Conservation (phyloP, 37 sponge, comb jelly and placozoan genomes). For the Oscarella lobularis region DNA sequence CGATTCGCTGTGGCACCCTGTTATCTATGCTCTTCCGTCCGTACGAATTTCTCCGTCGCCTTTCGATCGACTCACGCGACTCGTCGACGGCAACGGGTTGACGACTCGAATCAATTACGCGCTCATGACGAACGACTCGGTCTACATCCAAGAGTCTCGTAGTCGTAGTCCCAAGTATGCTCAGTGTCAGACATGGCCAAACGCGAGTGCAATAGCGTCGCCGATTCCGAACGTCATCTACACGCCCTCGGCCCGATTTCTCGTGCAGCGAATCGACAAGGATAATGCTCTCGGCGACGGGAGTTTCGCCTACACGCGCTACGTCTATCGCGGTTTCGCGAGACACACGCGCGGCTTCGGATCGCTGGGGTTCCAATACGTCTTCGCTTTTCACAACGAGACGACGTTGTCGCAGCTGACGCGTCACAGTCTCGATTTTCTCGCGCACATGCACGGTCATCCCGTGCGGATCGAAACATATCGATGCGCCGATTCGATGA, state of each 20-base stretch:
- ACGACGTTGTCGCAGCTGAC: not conserved
- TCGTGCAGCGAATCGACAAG: not conserved
- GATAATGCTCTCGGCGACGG: not conserved
- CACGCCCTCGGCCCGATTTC: not conserved
- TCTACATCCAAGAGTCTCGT: no score
- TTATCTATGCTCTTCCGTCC: not conserved
- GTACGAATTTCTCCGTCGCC: not conserved
- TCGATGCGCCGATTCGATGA: no score
- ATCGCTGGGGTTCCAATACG: not conserved
- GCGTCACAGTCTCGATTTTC: not conserved
- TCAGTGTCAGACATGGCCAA: no score
- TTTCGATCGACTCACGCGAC: not conserved
- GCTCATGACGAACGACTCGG: not conserved
- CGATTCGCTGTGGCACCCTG: not conserved
- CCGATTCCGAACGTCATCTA: not conserved
- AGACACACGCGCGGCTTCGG: not conserved
- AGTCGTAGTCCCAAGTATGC: no score
- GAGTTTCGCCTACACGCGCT: not conserved
- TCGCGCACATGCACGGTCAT: not conserved
- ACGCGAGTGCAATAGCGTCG: not conserved
- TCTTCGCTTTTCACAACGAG: not conserved
- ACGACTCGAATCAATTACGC: not conserved
- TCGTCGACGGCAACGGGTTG: not conserved
- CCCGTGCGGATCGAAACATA: not conserved
- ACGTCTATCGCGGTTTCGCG: not conserved